Evolutionary conservation across 2,113 vertebrate species (phyloP).

Genomic region (Scomber japonicus): DNA sequence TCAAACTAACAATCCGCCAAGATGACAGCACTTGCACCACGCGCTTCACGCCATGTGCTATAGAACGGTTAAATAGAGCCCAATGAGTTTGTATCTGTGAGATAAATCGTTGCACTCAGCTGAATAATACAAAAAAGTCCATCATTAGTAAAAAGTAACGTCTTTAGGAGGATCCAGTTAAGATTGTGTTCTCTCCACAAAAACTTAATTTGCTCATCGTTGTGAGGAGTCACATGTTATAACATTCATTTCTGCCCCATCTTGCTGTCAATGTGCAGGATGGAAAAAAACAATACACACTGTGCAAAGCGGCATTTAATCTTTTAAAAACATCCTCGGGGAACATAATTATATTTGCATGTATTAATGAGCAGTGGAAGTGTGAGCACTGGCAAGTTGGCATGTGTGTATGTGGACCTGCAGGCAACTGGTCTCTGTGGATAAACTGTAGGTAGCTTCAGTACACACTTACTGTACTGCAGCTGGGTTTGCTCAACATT

Average conservation of each 20-base stretch:
- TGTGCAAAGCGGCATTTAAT: slow-evolving; percentile 25
- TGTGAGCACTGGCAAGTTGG: slow-evolving; percentile 29
- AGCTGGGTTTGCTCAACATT: slow-evolving; percentile 12
- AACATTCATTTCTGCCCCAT: background rate
- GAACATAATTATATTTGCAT: slow-evolving; percentile 50
- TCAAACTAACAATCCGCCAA: too few relatives aligned
- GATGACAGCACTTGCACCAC: too few relatives aligned
- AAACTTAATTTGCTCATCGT: slow-evolving; percentile 11
- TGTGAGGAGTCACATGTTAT: slow-evolving; percentile 6
- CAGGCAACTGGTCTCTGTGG: slow-evolving; percentile 32
- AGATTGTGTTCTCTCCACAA: background rate
- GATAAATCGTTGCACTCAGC: slow-evolving; percentile 36
- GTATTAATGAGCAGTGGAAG: slow-evolving; percentile 29
- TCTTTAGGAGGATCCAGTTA: too few relatives aligned
- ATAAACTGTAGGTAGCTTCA: background rate
- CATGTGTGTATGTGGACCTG: slow-evolving; percentile 21
- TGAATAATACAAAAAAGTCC: slow-evolving; percentile 25
- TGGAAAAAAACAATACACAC: background rate
- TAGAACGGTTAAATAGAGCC: too few relatives aligned
- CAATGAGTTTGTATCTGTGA: slow-evolving; percentile 36
- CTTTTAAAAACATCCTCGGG: background rate
- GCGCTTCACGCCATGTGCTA: too few relatives aligned
- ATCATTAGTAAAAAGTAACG: background rate
- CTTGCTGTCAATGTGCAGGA: background rate
- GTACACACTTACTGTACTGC: slow-evolving; percentile 15